Evolutionary conservation across 2,888 invertebrate genomes (phyloP).

Genomic region (Timema cristinae): DNA sequence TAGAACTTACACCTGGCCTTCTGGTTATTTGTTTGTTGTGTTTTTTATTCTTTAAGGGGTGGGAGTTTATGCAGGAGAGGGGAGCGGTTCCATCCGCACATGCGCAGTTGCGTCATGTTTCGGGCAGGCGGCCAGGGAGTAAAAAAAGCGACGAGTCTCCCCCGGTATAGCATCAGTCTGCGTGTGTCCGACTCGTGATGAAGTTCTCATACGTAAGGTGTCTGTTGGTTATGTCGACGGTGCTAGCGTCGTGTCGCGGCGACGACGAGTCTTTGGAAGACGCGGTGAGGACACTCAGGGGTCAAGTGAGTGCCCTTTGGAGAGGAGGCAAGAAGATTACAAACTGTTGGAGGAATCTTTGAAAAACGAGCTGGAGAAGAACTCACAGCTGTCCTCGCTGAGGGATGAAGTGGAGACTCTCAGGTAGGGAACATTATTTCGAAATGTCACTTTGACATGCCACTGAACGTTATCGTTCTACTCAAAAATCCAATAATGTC

Average conservation of each 20-base stretch:
- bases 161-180: too few species aligned
- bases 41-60: too few species aligned
- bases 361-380: slow-evolving; percentile 49
- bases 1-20: too few species aligned
- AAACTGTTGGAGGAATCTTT: slow-evolving; percentile 52
- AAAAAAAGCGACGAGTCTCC: too few species aligned
- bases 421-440: slow-evolving; percentile 42
- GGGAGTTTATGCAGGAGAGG: too few species aligned
- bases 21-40: too few species aligned
- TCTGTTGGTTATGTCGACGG: slow-evolving; percentile 18
- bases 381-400: slow-evolving; percentile 50
- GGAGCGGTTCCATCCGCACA: too few species aligned
- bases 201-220: not conserved
- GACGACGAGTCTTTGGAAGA: slow-evolving; percentile 38
- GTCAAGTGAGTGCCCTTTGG: slow-evolving; percentile 53
- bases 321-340: slow-evolving; percentile 52
- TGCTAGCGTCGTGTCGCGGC: slow-evolving; percentile 13
- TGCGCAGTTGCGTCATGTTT: too few species aligned
- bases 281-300: slow-evolving; percentile 49
- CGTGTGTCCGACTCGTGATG: too few species aligned
- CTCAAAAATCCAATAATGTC: too few species aligned
- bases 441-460: not conserved
- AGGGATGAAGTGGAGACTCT: slow-evolving; percentile 50
- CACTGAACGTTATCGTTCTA: too few species aligned
- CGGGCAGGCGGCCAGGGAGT: too few species aligned